Evolutionary conservation across 2,797 vertebrate genomes (phyloP).

Genomic region (Mareca strepera): DNA sequence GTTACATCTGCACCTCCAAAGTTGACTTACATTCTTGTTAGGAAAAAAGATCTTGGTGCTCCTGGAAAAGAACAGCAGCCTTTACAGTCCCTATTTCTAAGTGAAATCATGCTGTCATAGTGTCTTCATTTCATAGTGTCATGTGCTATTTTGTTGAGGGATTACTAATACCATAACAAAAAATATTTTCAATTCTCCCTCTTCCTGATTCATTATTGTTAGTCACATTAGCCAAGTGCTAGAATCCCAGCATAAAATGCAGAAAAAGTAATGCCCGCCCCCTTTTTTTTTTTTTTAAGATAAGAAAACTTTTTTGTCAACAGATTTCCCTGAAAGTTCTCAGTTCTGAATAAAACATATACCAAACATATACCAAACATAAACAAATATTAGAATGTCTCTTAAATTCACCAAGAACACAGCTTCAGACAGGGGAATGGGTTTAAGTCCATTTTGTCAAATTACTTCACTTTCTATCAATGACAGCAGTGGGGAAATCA

Average conservation of each 20-base stretch:
- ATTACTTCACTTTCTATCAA: conserved; percentile 22
- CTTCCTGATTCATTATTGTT: background rate
- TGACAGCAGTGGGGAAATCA: background rate
- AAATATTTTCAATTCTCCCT: background rate
- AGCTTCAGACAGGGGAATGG: background rate
- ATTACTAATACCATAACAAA: conserved; percentile 49
- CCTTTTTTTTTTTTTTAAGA: background rate
- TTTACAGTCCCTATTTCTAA: conserved; percentile 33
- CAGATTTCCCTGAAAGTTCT: background rate
- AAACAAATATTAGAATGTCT: conserved; percentile 2
- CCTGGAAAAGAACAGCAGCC: background rate
- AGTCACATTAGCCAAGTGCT: background rate
- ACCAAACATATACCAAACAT: background rate
- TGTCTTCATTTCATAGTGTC: background rate
- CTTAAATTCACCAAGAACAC: background rate
- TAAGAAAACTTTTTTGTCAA: background rate
- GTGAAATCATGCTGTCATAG: conserved; percentile 12
- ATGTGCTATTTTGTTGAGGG: conserved; percentile 17
- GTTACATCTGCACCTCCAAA: conserved; percentile 11
- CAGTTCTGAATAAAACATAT: background rate
- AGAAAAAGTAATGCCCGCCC: background rate
- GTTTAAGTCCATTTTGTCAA: background rate
- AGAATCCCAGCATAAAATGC: background rate
- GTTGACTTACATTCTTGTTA: background rate
- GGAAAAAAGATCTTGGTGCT: background rate